A percentile compares a stretch with the other conserved stretches of the same genome.
Evolutionary conservation across 1,140 invertebrate species (phyloP).

Genomic region (Drosophila lowei): DNA sequence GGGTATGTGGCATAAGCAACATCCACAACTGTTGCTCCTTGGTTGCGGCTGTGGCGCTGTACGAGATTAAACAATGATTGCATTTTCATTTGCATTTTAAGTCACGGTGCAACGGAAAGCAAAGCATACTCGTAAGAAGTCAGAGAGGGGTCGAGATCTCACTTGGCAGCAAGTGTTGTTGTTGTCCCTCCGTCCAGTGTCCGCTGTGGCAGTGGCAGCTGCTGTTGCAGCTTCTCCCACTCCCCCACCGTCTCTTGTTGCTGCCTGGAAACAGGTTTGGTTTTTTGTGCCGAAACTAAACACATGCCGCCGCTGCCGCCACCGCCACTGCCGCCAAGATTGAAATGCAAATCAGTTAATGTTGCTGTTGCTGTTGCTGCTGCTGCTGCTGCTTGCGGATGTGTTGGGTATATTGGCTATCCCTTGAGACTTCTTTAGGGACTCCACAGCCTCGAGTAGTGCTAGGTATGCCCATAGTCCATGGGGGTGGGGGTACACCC

Average conservation of each 20-base stretch:
- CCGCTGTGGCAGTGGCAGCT: slow-evolving; percentile 42
- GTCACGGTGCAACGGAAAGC: slow-evolving; percentile 67
- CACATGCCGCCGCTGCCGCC: slow-evolving; percentile 66
- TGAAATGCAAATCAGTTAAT: slow-evolving; percentile 81
- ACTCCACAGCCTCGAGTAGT: neutral
- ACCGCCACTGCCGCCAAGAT: slow-evolving; percentile 48
- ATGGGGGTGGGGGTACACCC: slow-evolving; percentile 33
- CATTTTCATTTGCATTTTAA: slow-evolving; percentile 82
- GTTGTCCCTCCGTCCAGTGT: slow-evolving; percentile 21
- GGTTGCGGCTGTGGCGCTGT: slow-evolving; percentile 51
- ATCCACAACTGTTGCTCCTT: slow-evolving; percentile 54
- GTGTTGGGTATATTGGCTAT: neutral
- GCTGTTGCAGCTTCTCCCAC: slow-evolving; percentile 31
- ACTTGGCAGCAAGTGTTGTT: slow-evolving; percentile 70
- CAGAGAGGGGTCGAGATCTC: slow-evolving; percentile 50
- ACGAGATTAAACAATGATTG: slow-evolving; percentile 81
- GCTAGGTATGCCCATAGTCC: neutral
- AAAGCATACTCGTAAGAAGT: slow-evolving; percentile 39
- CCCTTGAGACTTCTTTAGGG: neutral
- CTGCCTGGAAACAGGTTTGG: slow-evolving; percentile 53
- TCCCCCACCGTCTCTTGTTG: slow-evolving; percentile 1
- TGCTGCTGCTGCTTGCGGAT: too few species aligned
- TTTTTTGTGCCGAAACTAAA: slow-evolving; percentile 65
- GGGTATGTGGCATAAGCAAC: slow-evolving; percentile 9
- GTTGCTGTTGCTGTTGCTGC: slow-evolving; percentile 17